Evolutionary conservation across 2,797 vertebrate species (phyloP).

Genomic region (Microchirus variegatus): DNA sequence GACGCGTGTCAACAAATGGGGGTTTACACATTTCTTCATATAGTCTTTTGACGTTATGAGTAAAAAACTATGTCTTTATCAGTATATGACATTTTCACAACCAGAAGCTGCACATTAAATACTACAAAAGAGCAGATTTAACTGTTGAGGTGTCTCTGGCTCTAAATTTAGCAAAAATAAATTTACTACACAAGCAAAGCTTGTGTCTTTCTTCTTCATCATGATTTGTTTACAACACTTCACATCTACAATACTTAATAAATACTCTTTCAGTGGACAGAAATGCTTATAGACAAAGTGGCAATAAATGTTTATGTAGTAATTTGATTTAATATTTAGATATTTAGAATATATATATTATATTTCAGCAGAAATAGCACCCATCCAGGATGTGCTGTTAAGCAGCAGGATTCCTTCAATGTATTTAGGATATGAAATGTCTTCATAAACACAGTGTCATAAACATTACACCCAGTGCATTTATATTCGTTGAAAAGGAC

Average conservation of each 20-base stretch:
- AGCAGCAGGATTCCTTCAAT: slow-evolving; percentile 7
- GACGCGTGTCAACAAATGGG: neutral
- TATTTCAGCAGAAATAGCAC: neutral
- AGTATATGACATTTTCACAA: neutral
- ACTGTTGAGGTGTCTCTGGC: neutral
- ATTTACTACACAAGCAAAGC: neutral
- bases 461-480: slow-evolving; percentile 15
- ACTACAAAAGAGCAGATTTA: neutral
- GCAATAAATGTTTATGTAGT: slow-evolving; percentile 5
- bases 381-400: neutral
- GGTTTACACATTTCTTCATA: neutral
- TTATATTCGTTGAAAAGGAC: neutral
- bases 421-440: neutral
- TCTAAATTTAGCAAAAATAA: neutral
- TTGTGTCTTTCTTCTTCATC: too few species aligned
- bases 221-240: neutral
- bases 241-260: slow-evolving; percentile 16
- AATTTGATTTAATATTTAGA: neutral
- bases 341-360: slow-evolving; percentile 25
- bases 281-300: too few species aligned
- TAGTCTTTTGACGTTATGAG: neutral
- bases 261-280: slow-evolving; percentile 10
- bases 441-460: neutral
- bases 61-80: neutral
- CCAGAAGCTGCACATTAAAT: slow-evolving; percentile 21